Evolutionary conservation across 1,140 invertebrate genomes (phyloP).

Genomic region (Chironomus tepperi): DNA sequence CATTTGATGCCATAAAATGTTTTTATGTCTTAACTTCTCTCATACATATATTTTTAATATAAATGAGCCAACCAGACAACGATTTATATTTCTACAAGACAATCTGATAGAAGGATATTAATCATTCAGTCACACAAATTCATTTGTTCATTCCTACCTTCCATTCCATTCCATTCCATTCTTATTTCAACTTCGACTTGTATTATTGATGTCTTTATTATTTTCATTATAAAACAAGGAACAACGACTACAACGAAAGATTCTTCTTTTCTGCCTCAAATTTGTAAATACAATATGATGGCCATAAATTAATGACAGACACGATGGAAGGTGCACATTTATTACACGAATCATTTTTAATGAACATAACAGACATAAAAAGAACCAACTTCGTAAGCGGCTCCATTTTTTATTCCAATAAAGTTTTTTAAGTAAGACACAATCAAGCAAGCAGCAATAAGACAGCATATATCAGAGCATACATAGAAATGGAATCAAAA

Average conservation of each 20-base stretch:
- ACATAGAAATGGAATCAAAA: too few relatives aligned
- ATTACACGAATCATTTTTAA: neutral
- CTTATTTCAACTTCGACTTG: neutral
- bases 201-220: constrained; percentile 15
- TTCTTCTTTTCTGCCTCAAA: neutral
- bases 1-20: neutral
- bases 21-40: neutral
- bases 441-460: neutral
- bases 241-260: neutral
- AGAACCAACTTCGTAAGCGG: neutral
- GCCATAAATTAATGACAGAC: constrained; percentile 12
- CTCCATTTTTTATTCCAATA: constrained; percentile 5
- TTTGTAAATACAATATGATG: neutral
- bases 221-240: neutral
- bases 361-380: constrained; percentile 8
- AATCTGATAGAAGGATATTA: neutral
- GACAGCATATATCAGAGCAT: neutral
- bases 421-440: constrained; percentile 8
- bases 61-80: neutral
- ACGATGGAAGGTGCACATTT: neutral
- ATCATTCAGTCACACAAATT: neutral
- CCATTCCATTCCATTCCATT: neutral
- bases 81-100: constrained; percentile 8
- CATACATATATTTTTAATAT: neutral
- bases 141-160: neutral